These are phyloP conservation scores for Sminthurides aquaticus DNA, from an alignment of 2,888 invertebrate species.

Conservation along the genomic window DNA sequence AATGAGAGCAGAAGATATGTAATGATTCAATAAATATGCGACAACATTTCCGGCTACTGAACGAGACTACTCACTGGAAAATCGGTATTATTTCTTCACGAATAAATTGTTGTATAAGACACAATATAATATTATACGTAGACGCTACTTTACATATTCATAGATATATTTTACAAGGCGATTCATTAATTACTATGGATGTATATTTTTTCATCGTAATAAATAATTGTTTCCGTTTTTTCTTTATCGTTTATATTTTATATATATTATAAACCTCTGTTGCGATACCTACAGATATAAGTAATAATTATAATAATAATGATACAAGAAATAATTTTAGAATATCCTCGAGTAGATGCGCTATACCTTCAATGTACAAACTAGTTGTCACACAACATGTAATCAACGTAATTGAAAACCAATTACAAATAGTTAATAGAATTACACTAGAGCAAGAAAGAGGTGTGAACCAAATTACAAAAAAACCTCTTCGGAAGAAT, in stretches of 20 bases:
- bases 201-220: not conserved
- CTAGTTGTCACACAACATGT: too few species aligned
- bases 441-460: too few species aligned
- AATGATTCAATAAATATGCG: not conserved
- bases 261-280: not conserved
- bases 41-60: not conserved
- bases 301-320: too few species aligned
- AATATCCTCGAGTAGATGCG: too few species aligned
- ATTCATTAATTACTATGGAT: not conserved
- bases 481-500: too few species aligned
- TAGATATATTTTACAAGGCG: not conserved
- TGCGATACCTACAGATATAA: not conserved
- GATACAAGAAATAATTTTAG: too few species aligned
- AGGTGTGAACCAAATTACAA: too few species aligned
- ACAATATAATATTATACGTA: not conserved
- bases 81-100: not conserved
- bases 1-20: not conserved
- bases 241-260: not conserved
- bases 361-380: too few species aligned
- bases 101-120: not conserved
- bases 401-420: too few species aligned
- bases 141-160: not conserved
- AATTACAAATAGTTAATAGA: too few species aligned
- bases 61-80: not conserved
- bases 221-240: not conserved